Conservation (phyloP, 2,888 invertebrate genomes). For the Hydrotaea diabolus region DNA sequence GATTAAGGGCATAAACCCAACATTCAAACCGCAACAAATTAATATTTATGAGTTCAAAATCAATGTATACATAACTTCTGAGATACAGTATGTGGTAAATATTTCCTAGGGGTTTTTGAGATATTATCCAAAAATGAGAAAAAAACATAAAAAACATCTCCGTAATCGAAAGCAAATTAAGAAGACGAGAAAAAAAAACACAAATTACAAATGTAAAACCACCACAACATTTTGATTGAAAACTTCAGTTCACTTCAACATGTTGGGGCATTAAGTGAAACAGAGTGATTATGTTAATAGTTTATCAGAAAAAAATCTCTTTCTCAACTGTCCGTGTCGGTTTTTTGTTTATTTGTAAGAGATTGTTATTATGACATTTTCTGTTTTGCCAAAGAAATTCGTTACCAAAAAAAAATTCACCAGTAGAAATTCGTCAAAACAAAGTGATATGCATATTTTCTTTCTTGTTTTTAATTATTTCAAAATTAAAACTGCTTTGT, state of each 20-base stretch:
- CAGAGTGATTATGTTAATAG: conserved; percentile 5
- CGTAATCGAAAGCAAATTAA: background rate
- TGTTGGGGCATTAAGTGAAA: background rate
- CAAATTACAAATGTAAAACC: conserved; percentile 12
- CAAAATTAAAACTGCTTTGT: background rate
- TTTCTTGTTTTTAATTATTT: background rate
- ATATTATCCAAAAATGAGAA: background rate
- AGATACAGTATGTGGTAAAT: background rate
- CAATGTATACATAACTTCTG: background rate
- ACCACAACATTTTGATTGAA: conserved; percentile 24
- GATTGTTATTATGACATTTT: background rate
- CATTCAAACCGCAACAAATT: background rate
- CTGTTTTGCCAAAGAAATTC: background rate
- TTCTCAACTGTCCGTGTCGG: background rate
- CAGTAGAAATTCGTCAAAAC: background rate
- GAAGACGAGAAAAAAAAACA: background rate
- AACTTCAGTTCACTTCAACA: background rate
- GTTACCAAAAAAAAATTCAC: background rate
- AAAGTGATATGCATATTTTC: background rate
- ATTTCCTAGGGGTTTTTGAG: background rate
- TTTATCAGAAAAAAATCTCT: too few species aligned
- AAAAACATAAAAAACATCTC: background rate
- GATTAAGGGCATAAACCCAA: background rate
- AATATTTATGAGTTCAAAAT: conserved; percentile 8
- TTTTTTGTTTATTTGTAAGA: too few species aligned